A percentile compares a stretch with the other conserved stretches of the same genome.
Evolutionary conservation across 2,113 vertebrate genomes (phyloP).

Genomic region (Mus musculus): GRCm39 chr4:139809001-139809500

Average conservation of each 20-base stretch:
- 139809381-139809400: neutral
- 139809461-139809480: rapidly evolving
- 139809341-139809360: neutral
- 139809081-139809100: neutral
- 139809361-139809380: neutral
- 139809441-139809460: rapidly evolving
- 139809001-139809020: rapidly evolving
- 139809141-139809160: neutral
- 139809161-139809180: neutral
- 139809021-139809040: neutral
- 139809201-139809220: neutral
- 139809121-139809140: neutral
- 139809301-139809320: neutral
- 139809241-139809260: neutral
- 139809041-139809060: rapidly evolving
- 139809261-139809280: neutral
- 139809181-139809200: no score
- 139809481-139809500: neutral
- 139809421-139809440: neutral
- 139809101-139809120: neutral
- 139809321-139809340: neutral
- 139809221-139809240: neutral
- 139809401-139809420: neutral
- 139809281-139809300: no score
- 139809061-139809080: neutral